phyloP scores from a whole-genome alignment of 92 coral and sea anemone genomes.

The Zoanthus solanderi region DNA sequence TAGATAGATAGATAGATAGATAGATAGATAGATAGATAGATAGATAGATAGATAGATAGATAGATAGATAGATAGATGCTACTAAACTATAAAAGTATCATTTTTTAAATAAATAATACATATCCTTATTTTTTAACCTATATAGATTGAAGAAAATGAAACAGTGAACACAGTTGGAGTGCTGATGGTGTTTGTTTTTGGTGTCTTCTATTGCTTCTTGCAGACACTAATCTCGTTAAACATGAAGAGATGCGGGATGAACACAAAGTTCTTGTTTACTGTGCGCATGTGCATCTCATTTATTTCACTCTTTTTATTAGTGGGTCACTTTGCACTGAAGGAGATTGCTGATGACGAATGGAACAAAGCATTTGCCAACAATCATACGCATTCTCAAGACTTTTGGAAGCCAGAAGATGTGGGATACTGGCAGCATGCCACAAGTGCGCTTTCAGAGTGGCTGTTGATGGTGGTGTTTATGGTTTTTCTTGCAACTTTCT shows the following conservation, averaged over 20 bases:
- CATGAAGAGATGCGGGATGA: conserved; percentile 93
- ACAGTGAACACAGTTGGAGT: conserved; percentile 78
- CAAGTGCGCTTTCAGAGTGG: conserved; percentile 86
- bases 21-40: no score
- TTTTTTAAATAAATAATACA: not conserved
- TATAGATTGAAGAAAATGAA: conserved; percentile 67
- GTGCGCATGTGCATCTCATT: conserved; percentile 64
- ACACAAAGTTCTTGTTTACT: conserved; percentile 68
- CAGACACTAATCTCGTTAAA: conserved; percentile 84
- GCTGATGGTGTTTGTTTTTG: conserved; percentile 68
- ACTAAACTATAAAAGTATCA: no score
- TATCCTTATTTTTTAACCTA: conserved; percentile 6
- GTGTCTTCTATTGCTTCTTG: conserved; percentile 82
- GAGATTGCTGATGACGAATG: conserved; percentile 58
- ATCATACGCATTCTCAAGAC: conserved; percentile 16
- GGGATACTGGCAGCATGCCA: conserved; percentile 71
- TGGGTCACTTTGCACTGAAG: conserved; percentile 49
- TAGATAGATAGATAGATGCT: no score
- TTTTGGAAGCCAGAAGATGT: conserved; percentile 73
- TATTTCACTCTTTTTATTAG: conserved; percentile 55
- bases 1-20: no score
- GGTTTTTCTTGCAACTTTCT: conserved; percentile 74
- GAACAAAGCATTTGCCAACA: conserved; percentile 7
- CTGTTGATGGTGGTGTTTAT: conserved; percentile 72
- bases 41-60: no score